Base-by-base conservation (phyloP, 2,888 invertebrate genomes). In the Hyposoter didymator region DNA sequence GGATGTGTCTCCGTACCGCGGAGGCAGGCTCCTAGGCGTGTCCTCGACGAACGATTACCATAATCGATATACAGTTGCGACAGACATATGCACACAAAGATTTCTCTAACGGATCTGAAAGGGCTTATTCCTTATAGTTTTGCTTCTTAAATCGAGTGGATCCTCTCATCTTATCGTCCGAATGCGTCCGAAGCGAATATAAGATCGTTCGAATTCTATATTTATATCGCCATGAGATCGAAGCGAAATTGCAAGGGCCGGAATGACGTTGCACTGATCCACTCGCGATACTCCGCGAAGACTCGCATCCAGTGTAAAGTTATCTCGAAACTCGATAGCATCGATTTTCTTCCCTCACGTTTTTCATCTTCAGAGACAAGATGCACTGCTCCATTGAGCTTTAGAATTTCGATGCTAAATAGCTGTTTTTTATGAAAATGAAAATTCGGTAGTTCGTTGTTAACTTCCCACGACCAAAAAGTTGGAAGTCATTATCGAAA, bases 41-140 rank as follows among this genome's bases (percentile, higher is more conserved):
- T 89, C 91, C 87, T 79, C 87, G 84, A 62, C 80, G 19, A 85
- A 84, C 82, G 86, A 92, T 92, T 91, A 91, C 88, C 91, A 91
- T 91, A 90, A 91, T 90, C 91, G 89, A 92, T 92, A 92, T 92
- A 91, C 92, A 91, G 85, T 87, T 88, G 80, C 88, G 88, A 90
- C 28, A 14, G 6, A 59, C 28, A 59, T 59, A 59, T 28, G 59
- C 14, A 12, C 49, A 78, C 59, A 12, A 17, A 47, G 22, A 73
- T 10, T 8, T 43, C 12, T 52, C 22, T 43, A 17, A 19, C 35
- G 28, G 8, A 2, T 22, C 28, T 5, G 8, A 28, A n/a, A 43
- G 12, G 12, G 28, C n/a, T 62, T n/a, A 47, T 35, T 70, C 5
- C 32, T 32, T 6, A n/a, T 32, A 35, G 64, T 35, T 64, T 35